Evolutionary conservation across 2,888 invertebrate species (phyloP).

Genomic region (Limnephilus rhombicus): DNA sequence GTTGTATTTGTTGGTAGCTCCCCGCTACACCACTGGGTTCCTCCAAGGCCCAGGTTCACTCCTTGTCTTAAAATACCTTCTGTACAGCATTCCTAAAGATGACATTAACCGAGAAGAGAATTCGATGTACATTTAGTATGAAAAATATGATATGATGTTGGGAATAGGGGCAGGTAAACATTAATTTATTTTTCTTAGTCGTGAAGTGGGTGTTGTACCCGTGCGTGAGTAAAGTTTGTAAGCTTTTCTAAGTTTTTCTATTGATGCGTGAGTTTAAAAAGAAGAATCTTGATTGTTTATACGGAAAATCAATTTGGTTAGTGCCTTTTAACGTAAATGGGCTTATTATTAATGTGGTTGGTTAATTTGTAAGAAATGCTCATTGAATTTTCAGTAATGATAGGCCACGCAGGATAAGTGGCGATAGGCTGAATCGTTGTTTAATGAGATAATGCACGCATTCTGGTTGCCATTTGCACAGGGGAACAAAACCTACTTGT

Average conservation of each 20-base stretch:
- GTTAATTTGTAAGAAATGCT: not conserved
- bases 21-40: not conserved
- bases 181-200: too few relatives aligned
- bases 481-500: not conserved
- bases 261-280: not conserved
- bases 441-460: constrained; percentile 28
- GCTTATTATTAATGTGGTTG: not conserved
- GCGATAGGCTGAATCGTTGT: not conserved
- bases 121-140: too few relatives aligned
- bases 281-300: not conserved
- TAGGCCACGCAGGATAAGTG: not conserved
- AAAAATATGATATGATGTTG: too few relatives aligned
- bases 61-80: not conserved
- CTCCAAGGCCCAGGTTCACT: not conserved
- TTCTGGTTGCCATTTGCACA: not conserved
- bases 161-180: not conserved
- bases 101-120: too few relatives aligned
- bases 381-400: constrained; percentile 17
- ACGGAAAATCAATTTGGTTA: not conserved
- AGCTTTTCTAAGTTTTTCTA: not conserved
- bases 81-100: not conserved
- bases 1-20: not conserved
- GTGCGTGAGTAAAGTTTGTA: not conserved
- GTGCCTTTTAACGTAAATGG: not conserved
- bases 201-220: too few relatives aligned